phyloP scores from a whole-genome alignment of 2,888 invertebrate genomes.

The Heliconius charithonia region DNA sequence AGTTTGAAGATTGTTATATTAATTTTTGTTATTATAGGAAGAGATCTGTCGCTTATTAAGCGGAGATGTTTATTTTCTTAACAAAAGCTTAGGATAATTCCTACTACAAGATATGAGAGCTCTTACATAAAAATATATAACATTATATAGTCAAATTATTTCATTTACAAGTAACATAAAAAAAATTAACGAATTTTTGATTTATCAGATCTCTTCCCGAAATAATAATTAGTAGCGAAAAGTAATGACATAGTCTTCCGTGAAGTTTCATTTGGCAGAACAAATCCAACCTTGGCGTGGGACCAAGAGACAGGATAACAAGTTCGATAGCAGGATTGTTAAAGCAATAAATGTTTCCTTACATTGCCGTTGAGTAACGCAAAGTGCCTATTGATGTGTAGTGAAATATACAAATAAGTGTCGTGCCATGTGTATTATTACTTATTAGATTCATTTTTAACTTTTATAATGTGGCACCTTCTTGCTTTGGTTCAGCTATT shows the following conservation, averaged over 20 bases:
- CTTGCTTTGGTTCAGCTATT: slow-evolving; percentile 30
- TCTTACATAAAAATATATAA: background rate
- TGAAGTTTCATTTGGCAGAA: slow-evolving; percentile 27
- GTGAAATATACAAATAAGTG: slow-evolving; percentile 50
- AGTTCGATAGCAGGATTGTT: slow-evolving; percentile 45
- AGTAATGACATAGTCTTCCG: slow-evolving; percentile 32
- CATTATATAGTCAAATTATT: background rate
- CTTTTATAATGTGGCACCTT: slow-evolving; percentile 35
- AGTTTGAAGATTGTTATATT: slow-evolving; percentile 27
- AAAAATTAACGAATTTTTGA: background rate
- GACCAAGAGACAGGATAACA: slow-evolving; percentile 53
- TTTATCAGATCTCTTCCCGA: slow-evolving; percentile 21
- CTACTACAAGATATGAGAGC: background rate
- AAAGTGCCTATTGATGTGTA: slow-evolving; percentile 72
- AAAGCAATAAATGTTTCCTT: slow-evolving; percentile 54
- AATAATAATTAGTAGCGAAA: background rate
- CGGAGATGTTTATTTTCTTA: background rate
- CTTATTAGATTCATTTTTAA: slow-evolving; percentile 35
- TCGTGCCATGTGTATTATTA: slow-evolving; percentile 41
- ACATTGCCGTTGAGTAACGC: slow-evolving; percentile 52
- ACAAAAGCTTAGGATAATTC: background rate
- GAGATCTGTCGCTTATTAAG: slow-evolving; percentile 7
- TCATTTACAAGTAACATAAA: background rate
- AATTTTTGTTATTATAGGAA: slow-evolving; percentile 22
- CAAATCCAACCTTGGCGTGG: slow-evolving; percentile 57